Evolutionary conservation across 2,113 vertebrate genomes (phyloP), one percentile per base, ranked within the genome.

Genomic region (Phrynosoma blainvillii): DNA sequence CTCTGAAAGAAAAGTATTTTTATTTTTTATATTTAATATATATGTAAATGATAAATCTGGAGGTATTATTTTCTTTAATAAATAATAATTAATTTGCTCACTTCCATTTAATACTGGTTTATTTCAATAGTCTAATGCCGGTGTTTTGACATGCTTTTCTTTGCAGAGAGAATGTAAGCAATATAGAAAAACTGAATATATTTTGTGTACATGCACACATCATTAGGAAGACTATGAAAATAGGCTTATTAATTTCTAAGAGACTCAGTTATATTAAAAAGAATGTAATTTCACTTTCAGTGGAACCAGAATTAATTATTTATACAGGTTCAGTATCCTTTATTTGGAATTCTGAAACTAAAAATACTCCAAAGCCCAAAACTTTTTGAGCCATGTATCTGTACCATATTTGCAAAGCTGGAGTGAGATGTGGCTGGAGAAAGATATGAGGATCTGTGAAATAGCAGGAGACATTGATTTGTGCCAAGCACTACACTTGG

Each of bases 91-190:
- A 90, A 42, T 71, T 0, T 78, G 79, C 90, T 40, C 16, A 36
- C 6, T 11, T 1, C 77, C 13, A 20, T 79, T 10, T 89, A 77
- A 81, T 88, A 93, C 40, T 84, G 52, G 59, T 84, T 2, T 7
- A 82, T 76, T 82, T 81, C 90, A 85, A 71, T 84, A 93, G 88
- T 93, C 89, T 56, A 90, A 21, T 88, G 89, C 52, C 42, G 6
- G 87, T 79, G 42, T 91, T 27, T 16, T 14, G 59, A 83, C 5
- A 10, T n/a, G 2, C 71, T 90, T 85, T 32, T 30, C 74, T 91
- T 82, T 90, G n/a, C 75, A 91, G 88, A 62, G 36, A 84, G 73
- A 84, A 90, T 32, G 40, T 73, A 85, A 88, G 81, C 42, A 59
- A 59, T 76, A 52, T 56, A 73, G 78, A 59, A 79, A 79, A 47